Conservation (phyloP, 2,113 vertebrate genomes). For the Heterochromis multidens region DNA sequence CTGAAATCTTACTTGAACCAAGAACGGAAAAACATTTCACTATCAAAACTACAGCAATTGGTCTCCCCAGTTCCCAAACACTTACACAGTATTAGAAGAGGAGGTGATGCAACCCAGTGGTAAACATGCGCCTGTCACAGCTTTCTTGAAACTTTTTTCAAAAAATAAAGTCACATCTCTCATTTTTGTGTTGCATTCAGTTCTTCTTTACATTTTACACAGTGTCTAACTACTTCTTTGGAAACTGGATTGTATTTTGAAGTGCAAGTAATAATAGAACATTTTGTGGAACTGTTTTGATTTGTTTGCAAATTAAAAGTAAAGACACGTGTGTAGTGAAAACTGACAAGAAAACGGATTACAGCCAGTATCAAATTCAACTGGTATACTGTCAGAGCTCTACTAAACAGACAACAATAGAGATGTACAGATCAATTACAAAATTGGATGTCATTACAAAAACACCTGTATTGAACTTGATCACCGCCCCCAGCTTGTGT, state of each 20-base stretch:
- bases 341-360: background rate
- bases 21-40: background rate
- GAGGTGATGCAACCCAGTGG: background rate
- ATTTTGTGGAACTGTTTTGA: background rate
- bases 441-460: background rate
- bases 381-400: background rate
- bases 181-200: background rate
- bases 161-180: background rate
- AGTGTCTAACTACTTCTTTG: background rate
- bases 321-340: background rate
- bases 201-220: background rate
- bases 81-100: background rate
- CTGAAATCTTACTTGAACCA: fast-evolving
- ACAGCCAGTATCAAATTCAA: background rate
- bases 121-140: background rate
- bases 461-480: background rate
- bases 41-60: background rate
- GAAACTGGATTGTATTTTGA: no score
- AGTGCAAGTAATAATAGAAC: background rate
- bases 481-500: background rate
- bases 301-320: background rate
- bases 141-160: background rate
- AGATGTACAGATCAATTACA: background rate
- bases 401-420: background rate
- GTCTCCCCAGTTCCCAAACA: background rate